Conservation (phyloP, 2,888 invertebrate species). For the Agelastica alni region DNA sequence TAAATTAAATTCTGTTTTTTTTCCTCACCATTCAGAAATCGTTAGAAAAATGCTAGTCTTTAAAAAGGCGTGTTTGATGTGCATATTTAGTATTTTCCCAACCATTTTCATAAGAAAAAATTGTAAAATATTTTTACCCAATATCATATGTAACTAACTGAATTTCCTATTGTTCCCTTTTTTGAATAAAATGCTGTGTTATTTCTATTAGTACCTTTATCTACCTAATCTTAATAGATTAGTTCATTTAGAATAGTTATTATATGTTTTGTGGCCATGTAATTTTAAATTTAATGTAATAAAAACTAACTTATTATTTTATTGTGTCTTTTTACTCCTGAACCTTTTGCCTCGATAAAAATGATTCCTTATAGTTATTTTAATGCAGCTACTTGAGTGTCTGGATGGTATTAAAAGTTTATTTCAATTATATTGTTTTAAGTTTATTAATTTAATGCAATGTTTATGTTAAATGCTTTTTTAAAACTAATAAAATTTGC, state of each 20-base stretch:
- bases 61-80: conserved; percentile 47
- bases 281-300: conserved; percentile 60
- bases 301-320: conserved; percentile 53
- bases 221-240: conserved; percentile 41
- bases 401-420: too few species aligned
- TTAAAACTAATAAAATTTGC: too few species aligned
- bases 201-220: conserved; percentile 34
- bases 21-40: conserved; percentile 18
- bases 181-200: conserved; percentile 28
- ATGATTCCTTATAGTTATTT: too few species aligned
- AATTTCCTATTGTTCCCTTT: conserved; percentile 25
- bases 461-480: too few species aligned
- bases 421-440: too few species aligned
- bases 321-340: conserved; percentile 19
- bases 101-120: conserved; percentile 34
- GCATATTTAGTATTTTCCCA: conserved; percentile 45
- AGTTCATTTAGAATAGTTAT: conserved; percentile 52
- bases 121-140: conserved; percentile 32
- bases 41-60: conserved; percentile 24
- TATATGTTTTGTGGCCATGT: conserved; percentile 60
- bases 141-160: conserved; percentile 29
- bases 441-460: too few species aligned
- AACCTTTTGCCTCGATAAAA: neutral
- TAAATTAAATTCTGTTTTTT: conserved; percentile 8
- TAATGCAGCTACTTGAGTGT: too few species aligned